These are phyloP conservation scores for Dipodomys merriami DNA, from an alignment of 2,113 vertebrate species.

Conservation along the genomic window DNA sequence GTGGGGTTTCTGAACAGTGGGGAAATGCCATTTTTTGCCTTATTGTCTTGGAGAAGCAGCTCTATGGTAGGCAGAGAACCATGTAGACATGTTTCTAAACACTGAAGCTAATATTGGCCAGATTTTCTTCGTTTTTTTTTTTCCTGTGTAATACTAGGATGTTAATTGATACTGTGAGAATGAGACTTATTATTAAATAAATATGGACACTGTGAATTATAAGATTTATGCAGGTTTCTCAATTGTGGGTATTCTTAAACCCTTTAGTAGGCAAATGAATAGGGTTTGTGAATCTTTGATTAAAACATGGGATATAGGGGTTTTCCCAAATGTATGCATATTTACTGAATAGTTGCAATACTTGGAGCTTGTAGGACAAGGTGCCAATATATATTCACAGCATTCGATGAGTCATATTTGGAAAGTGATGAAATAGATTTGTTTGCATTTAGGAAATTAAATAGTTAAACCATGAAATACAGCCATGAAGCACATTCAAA, in stretches of 20 bases:
- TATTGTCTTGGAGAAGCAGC: not conserved
- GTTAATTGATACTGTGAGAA: not conserved
- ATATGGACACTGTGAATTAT: not conserved
- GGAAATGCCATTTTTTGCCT: not conserved
- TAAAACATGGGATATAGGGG: not conserved
- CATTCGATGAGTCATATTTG: not conserved
- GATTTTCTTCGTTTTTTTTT: not conserved
- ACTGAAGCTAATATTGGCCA: not conserved
- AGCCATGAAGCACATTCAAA: not conserved
- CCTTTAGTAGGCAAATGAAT: constrained; percentile 10
- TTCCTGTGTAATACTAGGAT: not conserved
- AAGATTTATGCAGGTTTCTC: not conserved
- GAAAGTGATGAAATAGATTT: not conserved
- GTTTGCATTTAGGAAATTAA: constrained; percentile 45
- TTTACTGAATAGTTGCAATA: not conserved
- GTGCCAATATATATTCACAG: not conserved
- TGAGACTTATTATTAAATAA: constrained; percentile 35
- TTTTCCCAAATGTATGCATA: not conserved
- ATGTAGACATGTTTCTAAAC: not conserved
- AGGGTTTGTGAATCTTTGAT: not conserved
- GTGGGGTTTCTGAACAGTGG: not conserved
- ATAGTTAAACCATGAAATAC: not conserved
- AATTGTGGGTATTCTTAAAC: constrained; percentile 1
- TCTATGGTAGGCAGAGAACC: not conserved
- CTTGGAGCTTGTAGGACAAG: not conserved